Conservation (phyloP, 1,140 invertebrate species). For the Pachypeltis micranthus region DNA sequence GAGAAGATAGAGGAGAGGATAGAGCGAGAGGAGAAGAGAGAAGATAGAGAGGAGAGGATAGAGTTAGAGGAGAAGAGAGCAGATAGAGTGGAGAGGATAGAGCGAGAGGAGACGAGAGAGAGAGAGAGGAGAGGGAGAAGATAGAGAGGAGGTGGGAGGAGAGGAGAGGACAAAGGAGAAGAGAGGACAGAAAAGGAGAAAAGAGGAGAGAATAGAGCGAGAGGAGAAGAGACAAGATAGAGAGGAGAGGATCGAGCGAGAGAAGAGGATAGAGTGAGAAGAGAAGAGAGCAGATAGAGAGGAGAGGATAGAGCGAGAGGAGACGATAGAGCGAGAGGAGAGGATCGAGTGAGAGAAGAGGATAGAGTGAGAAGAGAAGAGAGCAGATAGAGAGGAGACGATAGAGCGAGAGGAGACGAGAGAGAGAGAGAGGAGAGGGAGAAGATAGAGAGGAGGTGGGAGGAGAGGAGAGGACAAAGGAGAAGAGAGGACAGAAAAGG, state of each 20-base stretch:
- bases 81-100: not conserved
- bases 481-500: not conserved
- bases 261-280: constrained; percentile 8
- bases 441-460: not conserved
- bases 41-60: not conserved
- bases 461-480: not conserved
- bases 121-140: not conserved
- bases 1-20: constrained; percentile 13
- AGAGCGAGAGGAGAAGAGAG: not conserved
- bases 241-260: constrained; percentile 13
- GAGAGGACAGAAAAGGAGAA: not conserved
- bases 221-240: not conserved
- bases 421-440: not conserved
- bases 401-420: not conserved
- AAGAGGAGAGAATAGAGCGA: not conserved
- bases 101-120: not conserved
- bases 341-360: not conserved
- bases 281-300: not conserved
- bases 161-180: not conserved
- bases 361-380: not conserved
- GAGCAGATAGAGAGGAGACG: not conserved
- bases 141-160: not conserved
- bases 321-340: not conserved
- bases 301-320: not conserved
- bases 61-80: not conserved